These are phyloP conservation scores for Notocelia uddmanniana DNA, from an alignment of 2,888 invertebrate genomes.

Conservation along the genomic window DNA sequence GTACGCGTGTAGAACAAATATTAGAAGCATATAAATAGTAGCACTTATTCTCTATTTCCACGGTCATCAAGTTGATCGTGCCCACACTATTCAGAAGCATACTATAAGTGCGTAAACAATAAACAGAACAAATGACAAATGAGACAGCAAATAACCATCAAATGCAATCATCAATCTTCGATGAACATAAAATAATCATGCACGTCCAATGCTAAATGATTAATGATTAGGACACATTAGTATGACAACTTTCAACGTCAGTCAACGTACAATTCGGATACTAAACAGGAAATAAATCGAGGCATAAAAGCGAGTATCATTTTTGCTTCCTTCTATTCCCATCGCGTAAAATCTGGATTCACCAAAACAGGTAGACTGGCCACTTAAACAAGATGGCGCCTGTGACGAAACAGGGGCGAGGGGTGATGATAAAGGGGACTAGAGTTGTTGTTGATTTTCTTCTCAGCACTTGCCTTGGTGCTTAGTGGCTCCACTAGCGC, in stretches of 20 bases:
- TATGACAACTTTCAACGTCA: not conserved
- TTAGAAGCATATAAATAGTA: too few species aligned
- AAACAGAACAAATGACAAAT: constrained; percentile 21
- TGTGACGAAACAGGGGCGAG: too few species aligned
- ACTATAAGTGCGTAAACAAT: constrained; percentile 1
- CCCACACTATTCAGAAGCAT: not conserved
- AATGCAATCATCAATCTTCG: constrained; percentile 20
- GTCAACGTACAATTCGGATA: constrained; percentile 4
- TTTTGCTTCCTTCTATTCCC: not conserved
- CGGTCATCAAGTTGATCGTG: not conserved
- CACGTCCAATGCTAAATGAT: constrained; percentile 12
- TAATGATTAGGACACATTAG: constrained; percentile 14
- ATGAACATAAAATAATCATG: constrained; percentile 25
- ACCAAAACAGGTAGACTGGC: not conserved
- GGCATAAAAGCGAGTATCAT: not conserved
- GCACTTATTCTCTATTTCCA: too few species aligned
- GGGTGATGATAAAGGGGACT: too few species aligned
- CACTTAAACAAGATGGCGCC: too few species aligned
- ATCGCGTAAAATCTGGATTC: not conserved
- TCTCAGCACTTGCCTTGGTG: too few species aligned
- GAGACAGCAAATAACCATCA: constrained; percentile 15
- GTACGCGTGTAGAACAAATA: too few species aligned
- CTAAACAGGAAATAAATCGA: not conserved
- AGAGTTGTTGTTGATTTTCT: too few species aligned
- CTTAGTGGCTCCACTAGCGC: too few species aligned